Conservation (phyloP, 1,140 invertebrate species). For the Cyclina sinensis region DNA sequence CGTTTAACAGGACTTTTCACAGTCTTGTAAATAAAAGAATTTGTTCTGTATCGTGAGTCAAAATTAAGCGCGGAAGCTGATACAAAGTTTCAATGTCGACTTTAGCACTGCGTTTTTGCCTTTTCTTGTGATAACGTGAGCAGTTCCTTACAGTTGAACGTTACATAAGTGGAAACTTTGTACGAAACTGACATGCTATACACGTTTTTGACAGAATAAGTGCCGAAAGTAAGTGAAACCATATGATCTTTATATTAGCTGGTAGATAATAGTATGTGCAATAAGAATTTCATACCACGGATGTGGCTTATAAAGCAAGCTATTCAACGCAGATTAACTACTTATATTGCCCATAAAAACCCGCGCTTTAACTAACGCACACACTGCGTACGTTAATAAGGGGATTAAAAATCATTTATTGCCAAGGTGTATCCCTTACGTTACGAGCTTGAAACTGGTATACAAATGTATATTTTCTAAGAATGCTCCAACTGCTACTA, state of each 20-base stretch:
- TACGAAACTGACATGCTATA: neutral
- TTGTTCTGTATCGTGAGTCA: neutral
- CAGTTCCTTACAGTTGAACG: neutral
- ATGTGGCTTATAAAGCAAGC: neutral
- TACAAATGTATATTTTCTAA: no score
- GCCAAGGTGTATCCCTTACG: no score
- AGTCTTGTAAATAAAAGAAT: no score
- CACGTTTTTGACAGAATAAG: constrained; percentile 16
- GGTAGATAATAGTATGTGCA: neutral
- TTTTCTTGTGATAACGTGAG: neutral
- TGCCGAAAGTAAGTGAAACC: constrained; percentile 6
- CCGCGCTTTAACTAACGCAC: neutral
- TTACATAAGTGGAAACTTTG: neutral
- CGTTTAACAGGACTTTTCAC: neutral
- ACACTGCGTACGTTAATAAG: neutral
- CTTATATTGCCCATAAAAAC: constrained; percentile 4
- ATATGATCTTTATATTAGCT: constrained; percentile 14
- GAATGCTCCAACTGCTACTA: no score
- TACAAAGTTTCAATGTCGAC: no score
- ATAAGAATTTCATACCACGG: neutral
- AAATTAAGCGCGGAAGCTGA: neutral
- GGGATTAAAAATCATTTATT: no score
- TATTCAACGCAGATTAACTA: neutral
- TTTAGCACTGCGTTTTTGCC: no score
- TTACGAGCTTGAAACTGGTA: no score